A percentile compares a stretch with the other conserved stretches of the same genome.
Evolutionary conservation across 2,113 vertebrate species (phyloP).

Genomic region (Cynopterus brachyotis): DNA sequence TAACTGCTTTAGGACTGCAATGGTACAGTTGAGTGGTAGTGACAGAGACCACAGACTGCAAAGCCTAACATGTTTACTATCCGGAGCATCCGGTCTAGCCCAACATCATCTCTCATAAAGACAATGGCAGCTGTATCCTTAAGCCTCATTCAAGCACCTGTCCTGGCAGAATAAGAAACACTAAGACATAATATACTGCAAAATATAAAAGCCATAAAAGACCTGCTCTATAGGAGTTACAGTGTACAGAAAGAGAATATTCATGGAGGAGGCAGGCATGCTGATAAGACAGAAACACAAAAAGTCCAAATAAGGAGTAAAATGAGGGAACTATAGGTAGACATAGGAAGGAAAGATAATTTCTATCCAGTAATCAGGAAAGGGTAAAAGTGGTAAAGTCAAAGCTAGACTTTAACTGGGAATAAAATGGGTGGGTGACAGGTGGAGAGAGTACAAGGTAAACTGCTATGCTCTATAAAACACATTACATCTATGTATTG

Average conservation of each 20-base stretch:
- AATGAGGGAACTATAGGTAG: not conserved
- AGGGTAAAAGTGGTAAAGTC: not conserved
- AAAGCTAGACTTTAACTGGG: not conserved
- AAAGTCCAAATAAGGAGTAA: not conserved
- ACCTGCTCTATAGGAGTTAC: not conserved
- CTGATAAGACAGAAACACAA: not conserved
- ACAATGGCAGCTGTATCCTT: not conserved
- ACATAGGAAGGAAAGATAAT: not conserved
- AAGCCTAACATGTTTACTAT: not conserved
- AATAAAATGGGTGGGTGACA: not conserved
- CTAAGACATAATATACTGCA: not conserved
- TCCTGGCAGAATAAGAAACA: not conserved
- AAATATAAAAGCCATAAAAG: not conserved
- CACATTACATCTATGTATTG: accelerated
- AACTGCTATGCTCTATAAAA: not conserved
- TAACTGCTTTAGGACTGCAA: not conserved
- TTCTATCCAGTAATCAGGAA: not conserved
- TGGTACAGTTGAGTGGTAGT: not conserved
- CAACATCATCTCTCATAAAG: not conserved
- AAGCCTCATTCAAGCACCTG: not conserved
- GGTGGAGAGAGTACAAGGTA: not conserved
- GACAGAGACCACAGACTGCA: not conserved
- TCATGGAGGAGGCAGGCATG: not conserved
- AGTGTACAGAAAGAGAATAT: not conserved
- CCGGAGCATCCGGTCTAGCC: not conserved